A percentile compares a stretch with the other conserved stretches of the same genome.
Evolutionary conservation across 2,888 invertebrate species (phyloP).

Genomic region (Caenorhabditis sulstoni): DNA sequence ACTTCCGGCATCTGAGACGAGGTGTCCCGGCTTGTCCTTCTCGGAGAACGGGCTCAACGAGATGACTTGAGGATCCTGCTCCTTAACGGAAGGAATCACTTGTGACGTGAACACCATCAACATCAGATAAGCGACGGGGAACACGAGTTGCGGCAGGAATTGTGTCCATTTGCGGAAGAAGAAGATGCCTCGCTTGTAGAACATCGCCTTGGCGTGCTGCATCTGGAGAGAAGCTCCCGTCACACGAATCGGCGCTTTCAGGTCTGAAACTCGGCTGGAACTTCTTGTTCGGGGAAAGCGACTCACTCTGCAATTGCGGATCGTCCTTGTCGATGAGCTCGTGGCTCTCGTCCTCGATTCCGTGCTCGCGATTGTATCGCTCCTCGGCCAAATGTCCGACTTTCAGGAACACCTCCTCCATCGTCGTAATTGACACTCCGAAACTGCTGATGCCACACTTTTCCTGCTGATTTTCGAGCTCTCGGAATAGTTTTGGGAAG

Average conservation of each 20-base stretch:
- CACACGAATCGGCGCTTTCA: slow-evolving; percentile 54
- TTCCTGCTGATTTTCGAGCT: slow-evolving; percentile 85
- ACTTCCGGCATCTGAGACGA: slow-evolving; percentile 22
- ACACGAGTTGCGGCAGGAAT: slow-evolving; percentile 74
- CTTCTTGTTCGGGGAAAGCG: neutral
- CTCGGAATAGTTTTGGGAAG: slow-evolving; percentile 85
- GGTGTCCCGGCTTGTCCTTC: slow-evolving; percentile 37
- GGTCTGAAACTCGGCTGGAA: slow-evolving; percentile 39
- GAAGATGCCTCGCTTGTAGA: slow-evolving; percentile 73
- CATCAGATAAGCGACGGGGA: slow-evolving; percentile 68
- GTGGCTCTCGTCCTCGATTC: slow-evolving; percentile 47
- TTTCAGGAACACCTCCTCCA: slow-evolving; percentile 92
- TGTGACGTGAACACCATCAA: slow-evolving; percentile 61
- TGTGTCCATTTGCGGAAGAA: slow-evolving; percentile 74
- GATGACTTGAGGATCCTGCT: slow-evolving; percentile 60
- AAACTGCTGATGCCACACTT: slow-evolving; percentile 87
- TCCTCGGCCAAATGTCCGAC: slow-evolving; percentile 74
- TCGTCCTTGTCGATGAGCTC: slow-evolving; percentile 60
- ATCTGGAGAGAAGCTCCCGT: slow-evolving; percentile 63
- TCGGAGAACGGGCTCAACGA: slow-evolving; percentile 48
- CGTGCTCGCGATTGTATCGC: slow-evolving; percentile 53
- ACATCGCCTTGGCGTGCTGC: slow-evolving; percentile 73
- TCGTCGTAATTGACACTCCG: slow-evolving; percentile 89
- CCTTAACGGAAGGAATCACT: slow-evolving; percentile 62
- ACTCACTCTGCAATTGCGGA: slow-evolving; percentile 55